Evolutionary conservation across 2,113 vertebrate species (phyloP).

Genomic region (Balaenoptera acutorostrata): DNA sequence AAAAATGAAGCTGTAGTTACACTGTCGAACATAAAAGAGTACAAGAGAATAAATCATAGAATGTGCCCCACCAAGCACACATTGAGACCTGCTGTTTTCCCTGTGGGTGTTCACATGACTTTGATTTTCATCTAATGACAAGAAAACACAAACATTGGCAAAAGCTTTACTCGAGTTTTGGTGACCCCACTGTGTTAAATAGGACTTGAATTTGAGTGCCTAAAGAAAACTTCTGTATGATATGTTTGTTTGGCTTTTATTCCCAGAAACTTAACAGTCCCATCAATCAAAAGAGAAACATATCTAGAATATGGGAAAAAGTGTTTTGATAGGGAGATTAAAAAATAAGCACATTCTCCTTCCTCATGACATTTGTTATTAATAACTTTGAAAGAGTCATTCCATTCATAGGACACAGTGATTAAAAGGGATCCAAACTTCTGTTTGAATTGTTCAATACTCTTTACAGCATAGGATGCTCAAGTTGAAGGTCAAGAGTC

Average conservation of each 20-base stretch:
- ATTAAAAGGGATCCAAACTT: background rate
- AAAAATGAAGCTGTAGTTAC: constrained; percentile 1
- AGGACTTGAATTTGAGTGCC: constrained; percentile 52
- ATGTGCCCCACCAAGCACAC: constrained; percentile 55
- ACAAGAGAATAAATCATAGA: constrained; percentile 48
- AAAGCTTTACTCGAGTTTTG: constrained; percentile 52
- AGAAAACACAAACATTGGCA: constrained; percentile 78
- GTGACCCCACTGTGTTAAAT: constrained; percentile 62
- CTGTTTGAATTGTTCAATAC: background rate
- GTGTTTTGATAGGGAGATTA: constrained; percentile 13
- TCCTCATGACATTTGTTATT: background rate
- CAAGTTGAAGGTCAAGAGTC: constrained; percentile 50
- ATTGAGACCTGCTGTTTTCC: constrained; percentile 69
- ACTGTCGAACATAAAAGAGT: background rate
- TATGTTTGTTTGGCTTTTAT: constrained; percentile 72
- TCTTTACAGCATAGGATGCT: constrained; percentile 33
- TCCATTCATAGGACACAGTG: background rate
- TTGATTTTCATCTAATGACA: constrained; percentile 79
- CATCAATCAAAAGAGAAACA: constrained; percentile 68
- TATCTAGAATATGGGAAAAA: background rate
- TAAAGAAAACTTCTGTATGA: constrained; percentile 62
- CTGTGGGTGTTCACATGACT: constrained; percentile 76
- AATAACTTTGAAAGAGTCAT: background rate
- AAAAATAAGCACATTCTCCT: constrained; percentile 22
- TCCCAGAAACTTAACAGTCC: constrained; percentile 70